Evolutionary conservation across 1,140 invertebrate genomes (phyloP).

Genomic region (Drosophila melanica): DNA sequence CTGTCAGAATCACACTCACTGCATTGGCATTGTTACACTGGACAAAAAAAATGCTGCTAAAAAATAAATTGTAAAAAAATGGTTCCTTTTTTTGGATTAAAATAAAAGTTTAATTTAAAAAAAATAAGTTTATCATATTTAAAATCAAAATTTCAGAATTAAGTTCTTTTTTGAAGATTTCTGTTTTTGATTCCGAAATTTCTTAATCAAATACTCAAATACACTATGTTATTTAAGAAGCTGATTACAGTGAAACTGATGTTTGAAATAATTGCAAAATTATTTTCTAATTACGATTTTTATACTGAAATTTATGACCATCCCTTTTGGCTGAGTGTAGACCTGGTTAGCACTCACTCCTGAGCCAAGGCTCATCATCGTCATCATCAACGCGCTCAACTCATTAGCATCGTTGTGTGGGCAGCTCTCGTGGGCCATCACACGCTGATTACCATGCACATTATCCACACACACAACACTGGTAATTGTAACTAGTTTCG

Average conservation of each 20-base stretch:
- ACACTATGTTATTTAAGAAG: too few relatives aligned
- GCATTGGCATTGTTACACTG: slow-evolving; percentile 1
- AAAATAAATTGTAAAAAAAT: too few relatives aligned
- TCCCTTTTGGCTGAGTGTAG: neutral
- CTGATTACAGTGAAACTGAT: too few relatives aligned
- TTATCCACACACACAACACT: slow-evolving; percentile 27
- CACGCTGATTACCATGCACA: slow-evolving; percentile 62
- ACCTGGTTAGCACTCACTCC: neutral
- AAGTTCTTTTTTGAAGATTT: too few relatives aligned
- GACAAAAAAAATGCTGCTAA: neutral
- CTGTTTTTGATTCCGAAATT: too few relatives aligned
- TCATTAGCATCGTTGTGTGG: slow-evolving; percentile 65
- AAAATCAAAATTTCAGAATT: too few relatives aligned
- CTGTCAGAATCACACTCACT: slow-evolving; percentile 37
- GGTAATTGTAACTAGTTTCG: slow-evolving; percentile 35
- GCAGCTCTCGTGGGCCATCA: slow-evolving; percentile 51
- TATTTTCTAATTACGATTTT: too few relatives aligned
- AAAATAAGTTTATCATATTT: too few relatives aligned
- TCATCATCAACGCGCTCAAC: slow-evolving; percentile 34
- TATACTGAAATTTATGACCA: neutral
- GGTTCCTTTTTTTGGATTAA: too few relatives aligned
- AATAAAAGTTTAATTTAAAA: too few relatives aligned
- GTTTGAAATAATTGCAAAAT: too few relatives aligned
- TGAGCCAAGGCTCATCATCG: slow-evolving; percentile 2
- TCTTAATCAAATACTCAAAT: too few relatives aligned